Evolutionary conservation across 2,113 vertebrate genomes (phyloP).

Genomic region (Callithrix jacchus): DNA sequence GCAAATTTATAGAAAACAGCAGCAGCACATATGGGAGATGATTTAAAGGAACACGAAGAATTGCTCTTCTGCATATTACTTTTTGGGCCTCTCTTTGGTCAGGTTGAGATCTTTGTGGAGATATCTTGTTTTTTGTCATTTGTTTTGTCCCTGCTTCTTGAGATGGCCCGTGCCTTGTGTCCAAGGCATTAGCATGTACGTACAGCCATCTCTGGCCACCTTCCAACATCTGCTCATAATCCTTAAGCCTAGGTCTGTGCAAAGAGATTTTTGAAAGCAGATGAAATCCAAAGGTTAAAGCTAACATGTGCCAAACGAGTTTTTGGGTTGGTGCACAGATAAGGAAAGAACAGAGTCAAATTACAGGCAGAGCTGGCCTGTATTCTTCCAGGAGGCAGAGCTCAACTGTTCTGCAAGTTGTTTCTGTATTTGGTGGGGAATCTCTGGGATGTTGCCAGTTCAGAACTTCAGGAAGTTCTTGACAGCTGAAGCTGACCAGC

Average conservation of each 20-base stretch:
- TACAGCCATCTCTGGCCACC: neutral
- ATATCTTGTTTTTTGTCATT: neutral
- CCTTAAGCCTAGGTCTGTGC: neutral
- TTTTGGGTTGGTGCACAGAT: neutral
- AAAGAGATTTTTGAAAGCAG: neutral
- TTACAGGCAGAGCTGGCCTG: neutral
- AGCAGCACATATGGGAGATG: neutral
- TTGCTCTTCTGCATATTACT: neutral
- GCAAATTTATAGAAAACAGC: neutral
- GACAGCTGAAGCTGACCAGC: neutral
- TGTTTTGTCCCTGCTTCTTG: neutral
- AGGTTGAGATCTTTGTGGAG: neutral
- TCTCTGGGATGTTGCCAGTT: neutral
- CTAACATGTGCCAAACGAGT: neutral
- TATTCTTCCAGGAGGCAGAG: neutral
- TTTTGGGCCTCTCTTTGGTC: neutral
- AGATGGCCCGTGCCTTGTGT: neutral
- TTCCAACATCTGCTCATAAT: neutral
- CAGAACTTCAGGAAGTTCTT: neutral
- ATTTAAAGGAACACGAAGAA: neutral
- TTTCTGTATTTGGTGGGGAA: neutral
- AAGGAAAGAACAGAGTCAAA: neutral
- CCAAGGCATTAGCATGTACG: rapidly evolving
- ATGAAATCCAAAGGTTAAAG: neutral
- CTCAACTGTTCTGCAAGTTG: neutral